Base-by-base conservation (phyloP, 2,797 vertebrate species). In the Clarias platycephalus region DNA sequence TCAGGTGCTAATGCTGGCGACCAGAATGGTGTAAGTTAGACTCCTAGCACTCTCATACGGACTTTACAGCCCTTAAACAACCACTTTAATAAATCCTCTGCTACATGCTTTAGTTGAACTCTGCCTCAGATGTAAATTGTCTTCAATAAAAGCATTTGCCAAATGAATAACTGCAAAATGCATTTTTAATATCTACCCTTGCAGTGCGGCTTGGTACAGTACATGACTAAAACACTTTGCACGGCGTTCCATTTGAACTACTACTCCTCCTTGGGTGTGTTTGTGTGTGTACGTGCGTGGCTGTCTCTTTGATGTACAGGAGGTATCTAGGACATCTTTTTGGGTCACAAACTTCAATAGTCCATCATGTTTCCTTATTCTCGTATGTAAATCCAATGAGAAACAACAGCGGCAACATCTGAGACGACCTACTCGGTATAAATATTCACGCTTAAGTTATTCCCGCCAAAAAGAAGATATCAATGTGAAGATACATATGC, bases 311-410 rank as follows among this genome's bases (percentile, higher is more conserved):
- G 83, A 88, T 87, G 87, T 84, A 80, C 81, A 90, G 91, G 87
- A 92, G 92, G 92, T 94, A 95, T 95, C 92, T 95, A 93, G 94
- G 94, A 92, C 94, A 94, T 93, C 91, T 94, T 94, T 95, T 93
- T 94, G 90, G 94, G 94, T 94, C 94, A 94, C 89, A 81, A 83
- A 93, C 92, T 93, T 92, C 91, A 93, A 85, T 87, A 88, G 81
- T 85, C 90, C 93, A 71, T 31, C 26, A 9, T 92, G 90, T 93
- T 92, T 93, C 92, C 92, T 94, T 93, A 57, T 28, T 93, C 85
- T 88, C 92, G 91, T 94, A 91, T 93, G 89, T 87, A 94, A 92
- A 94, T 94, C 90, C 90, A 89, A 49, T 85, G 92, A 92, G 89
- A 88, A 93, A 91, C 92, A 93, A 94, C 92, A 93, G 92, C 89